Conservation (phyloP, 2,888 invertebrate species). For the Agonopterix arenella region DNA sequence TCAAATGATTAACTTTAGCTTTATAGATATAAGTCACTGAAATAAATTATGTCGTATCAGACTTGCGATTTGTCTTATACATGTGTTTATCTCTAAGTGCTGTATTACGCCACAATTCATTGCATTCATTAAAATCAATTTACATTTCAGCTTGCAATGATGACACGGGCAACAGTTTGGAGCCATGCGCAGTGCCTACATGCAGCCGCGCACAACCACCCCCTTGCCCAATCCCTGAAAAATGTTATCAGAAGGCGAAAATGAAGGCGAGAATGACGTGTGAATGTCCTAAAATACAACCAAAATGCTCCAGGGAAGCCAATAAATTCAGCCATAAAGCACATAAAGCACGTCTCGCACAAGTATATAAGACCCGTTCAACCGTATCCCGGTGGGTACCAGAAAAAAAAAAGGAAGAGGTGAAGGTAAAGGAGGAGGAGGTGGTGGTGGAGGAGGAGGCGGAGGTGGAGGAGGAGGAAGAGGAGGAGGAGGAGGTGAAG, state of each 20-base stretch:
- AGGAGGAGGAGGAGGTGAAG: too few relatives aligned
- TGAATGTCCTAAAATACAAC: conserved; percentile 41
- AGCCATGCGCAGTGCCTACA: conserved; percentile 55
- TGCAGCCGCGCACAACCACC: conserved; percentile 54
- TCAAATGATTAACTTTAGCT: too few relatives aligned
- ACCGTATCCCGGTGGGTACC: conserved; percentile 39
- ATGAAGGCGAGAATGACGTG: conserved; percentile 41
- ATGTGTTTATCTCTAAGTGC: too few relatives aligned
- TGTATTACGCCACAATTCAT: too few relatives aligned
- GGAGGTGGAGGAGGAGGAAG: too few relatives aligned
- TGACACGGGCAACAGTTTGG: conserved; percentile 20
- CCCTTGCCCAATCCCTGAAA: conserved; percentile 54
- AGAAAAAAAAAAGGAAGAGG: background rate
- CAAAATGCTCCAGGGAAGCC: conserved; percentile 33
- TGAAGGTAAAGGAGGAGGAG: background rate
- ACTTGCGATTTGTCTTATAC: too few relatives aligned
- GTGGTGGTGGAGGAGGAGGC: too few relatives aligned
- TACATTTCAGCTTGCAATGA: background rate
- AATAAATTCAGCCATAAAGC: conserved; percentile 26
- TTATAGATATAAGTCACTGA: too few relatives aligned
- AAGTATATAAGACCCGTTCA: conserved; percentile 38
- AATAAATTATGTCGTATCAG: too few relatives aligned
- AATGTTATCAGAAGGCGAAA: conserved; percentile 49
- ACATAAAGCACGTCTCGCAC: conserved; percentile 40
- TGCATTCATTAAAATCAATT: background rate